A percentile compares a stretch with the other conserved stretches of the same genome.
Conservation (phyloP, 2,113 vertebrate genomes). For the Cololabis saira region DNA sequence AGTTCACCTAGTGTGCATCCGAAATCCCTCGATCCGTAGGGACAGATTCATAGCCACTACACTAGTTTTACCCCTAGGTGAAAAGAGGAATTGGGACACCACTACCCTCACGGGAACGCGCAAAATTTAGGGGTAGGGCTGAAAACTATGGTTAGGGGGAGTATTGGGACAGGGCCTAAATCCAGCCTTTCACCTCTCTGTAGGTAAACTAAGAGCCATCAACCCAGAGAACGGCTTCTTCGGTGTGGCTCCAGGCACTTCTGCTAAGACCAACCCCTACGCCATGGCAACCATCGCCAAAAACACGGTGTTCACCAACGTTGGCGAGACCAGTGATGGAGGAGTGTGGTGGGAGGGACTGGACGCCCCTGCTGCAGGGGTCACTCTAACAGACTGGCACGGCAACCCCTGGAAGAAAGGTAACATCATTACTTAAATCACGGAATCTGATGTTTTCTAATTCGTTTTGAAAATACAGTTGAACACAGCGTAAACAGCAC, state of each 20-base stretch:
- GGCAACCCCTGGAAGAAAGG: slow-evolving; percentile 88
- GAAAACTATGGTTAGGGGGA: too few relatives aligned
- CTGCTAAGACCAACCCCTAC: slow-evolving; percentile 94
- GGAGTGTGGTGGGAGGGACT: slow-evolving; percentile 97
- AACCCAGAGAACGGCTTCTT: slow-evolving; percentile 99
- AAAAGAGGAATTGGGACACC: too few relatives aligned
- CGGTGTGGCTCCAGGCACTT: slow-evolving; percentile 95
- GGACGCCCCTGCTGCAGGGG: slow-evolving; percentile 75
- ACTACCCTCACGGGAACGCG: too few relatives aligned
- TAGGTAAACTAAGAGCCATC: slow-evolving; percentile 96
- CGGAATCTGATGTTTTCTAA: too few relatives aligned
- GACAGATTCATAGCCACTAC: too few relatives aligned
- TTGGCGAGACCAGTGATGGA: slow-evolving; percentile 94
- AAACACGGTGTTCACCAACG: slow-evolving; percentile 96
- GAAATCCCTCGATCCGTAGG: too few relatives aligned
- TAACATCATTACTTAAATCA: slow-evolving; percentile 54
- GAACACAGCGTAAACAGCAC: background rate
- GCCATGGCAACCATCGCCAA: slow-evolving; percentile 91
- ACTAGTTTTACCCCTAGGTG: too few relatives aligned
- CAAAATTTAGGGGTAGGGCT: too few relatives aligned
- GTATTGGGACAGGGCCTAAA: too few relatives aligned
- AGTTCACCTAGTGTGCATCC: too few relatives aligned
- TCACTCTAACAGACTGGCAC: slow-evolving; percentile 91
- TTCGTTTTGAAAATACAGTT: background rate
- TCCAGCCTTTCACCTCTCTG: background rate